Percentiles rank a stretch among this genome's conserved stretches.
phyloP scores from a whole-genome alignment of 2,888 invertebrate genomes.

The Harpalus rubripes region DNA sequence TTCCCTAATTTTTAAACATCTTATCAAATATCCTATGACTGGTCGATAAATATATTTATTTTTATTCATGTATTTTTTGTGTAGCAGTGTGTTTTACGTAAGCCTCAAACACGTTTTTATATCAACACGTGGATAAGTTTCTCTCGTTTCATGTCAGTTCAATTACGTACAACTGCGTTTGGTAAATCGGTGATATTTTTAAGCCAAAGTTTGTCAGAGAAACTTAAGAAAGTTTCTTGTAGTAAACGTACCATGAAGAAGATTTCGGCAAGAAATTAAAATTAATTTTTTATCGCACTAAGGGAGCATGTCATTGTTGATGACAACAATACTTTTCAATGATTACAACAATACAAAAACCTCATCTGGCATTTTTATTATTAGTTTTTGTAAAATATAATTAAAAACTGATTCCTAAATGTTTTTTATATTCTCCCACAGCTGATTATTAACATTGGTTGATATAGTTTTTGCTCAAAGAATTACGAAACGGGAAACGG shows the following conservation, averaged over 20 bases:
- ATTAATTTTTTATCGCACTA: background rate
- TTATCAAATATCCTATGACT: background rate
- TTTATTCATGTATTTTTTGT: constrained; percentile 36
- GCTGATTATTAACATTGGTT: too few species aligned
- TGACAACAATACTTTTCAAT: too few species aligned
- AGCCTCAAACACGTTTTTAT: constrained; percentile 40
- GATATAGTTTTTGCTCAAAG: too few species aligned
- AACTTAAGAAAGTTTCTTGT: constrained; percentile 20
- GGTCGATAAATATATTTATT: constrained; percentile 40
- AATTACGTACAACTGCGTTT: constrained; percentile 20
- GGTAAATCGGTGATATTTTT: constrained; percentile 38
- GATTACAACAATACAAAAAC: too few species aligned
- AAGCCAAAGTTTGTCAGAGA: background rate
- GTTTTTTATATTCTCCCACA: too few species aligned
- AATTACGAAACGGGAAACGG: too few species aligned
- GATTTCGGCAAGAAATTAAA: background rate
- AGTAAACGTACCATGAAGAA: background rate
- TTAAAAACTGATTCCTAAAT: too few species aligned
- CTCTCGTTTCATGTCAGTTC: constrained; percentile 26
- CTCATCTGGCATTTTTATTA: too few species aligned
- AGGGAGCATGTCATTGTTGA: too few species aligned
- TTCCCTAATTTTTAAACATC: background rate
- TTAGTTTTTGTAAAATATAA: too few species aligned
- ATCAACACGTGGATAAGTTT: constrained; percentile 33
- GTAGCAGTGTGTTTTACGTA: constrained; percentile 39